These are phyloP conservation scores for Sylvicapra grimmia DNA, from an alignment of 2,113 vertebrate genomes.

Conservation along the genomic window DNA sequence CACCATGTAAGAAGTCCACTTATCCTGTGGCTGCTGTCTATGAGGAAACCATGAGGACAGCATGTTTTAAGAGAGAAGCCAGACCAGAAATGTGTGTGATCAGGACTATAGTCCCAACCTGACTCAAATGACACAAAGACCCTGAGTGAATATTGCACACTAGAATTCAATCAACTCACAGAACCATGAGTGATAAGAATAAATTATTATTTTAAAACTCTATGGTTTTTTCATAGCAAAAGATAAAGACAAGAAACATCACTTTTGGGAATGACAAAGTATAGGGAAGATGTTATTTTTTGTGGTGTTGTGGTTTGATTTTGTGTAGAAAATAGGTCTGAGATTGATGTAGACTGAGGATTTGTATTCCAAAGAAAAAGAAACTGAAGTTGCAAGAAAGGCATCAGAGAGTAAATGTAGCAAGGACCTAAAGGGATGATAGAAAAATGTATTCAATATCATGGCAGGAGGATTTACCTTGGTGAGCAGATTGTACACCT, in stretches of 20 bases:
- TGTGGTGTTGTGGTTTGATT: neutral
- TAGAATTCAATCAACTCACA: neutral
- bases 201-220: neutral
- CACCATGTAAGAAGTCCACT: neutral
- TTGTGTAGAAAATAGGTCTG: neutral
- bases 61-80: neutral
- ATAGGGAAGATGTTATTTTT: neutral
- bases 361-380: neutral
- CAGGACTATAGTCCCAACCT: neutral
- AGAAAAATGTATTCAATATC: neutral
- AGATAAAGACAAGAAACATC: neutral
- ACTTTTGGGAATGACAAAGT: neutral
- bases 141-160: neutral
- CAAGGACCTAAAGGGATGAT: neutral
- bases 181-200: neutral
- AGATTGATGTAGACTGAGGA: neutral
- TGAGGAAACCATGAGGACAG: neutral
- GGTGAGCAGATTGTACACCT: neutral
- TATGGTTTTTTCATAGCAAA: neutral
- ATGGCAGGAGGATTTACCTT: neutral
- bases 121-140: neutral
- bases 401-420: neutral
- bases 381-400: neutral
- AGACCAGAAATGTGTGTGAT: neutral
- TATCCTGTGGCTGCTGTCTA: neutral